Evolutionary conservation across 2,113 vertebrate species (phyloP).

Genomic region (Anhinga anhinga): DNA sequence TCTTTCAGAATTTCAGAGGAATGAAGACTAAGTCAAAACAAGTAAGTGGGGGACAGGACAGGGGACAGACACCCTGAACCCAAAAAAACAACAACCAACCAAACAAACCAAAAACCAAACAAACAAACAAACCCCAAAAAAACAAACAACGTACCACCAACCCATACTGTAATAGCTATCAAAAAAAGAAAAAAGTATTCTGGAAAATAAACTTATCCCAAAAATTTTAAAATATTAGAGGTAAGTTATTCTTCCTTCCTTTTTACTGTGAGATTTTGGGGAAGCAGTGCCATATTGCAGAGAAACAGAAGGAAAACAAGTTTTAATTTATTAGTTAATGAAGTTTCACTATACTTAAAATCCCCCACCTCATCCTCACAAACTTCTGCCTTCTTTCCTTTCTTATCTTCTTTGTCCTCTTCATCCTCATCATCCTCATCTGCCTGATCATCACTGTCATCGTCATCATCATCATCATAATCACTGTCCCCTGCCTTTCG

Average conservation of each 20-base stretch:
- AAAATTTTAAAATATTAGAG: not conserved
- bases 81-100: not conserved
- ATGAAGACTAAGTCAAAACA: not conserved
- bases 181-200: not conserved
- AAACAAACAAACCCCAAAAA: not conserved
- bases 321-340: not conserved
- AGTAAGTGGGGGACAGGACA: too few species aligned
- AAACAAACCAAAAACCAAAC: too few species aligned
- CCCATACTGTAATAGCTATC: not conserved
- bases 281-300: not conserved
- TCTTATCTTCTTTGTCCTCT: conserved; percentile 88
- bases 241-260: not conserved
- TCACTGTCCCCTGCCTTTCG: conserved; percentile 88
- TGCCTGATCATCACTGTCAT: conserved; percentile 88
- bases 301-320: not conserved
- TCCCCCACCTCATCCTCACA: conserved; percentile 89
- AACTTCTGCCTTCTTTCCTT: conserved; percentile 84
- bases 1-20: not conserved
- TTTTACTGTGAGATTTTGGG: not conserved
- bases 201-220: not conserved
- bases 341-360: not conserved
- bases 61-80: too few species aligned
- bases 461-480: conserved; percentile 86
- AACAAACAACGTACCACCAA: not conserved
- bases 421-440: conserved; percentile 94